Evolutionary conservation across 2,888 invertebrate genomes (phyloP).

Genomic region (Euplagia quadripunctaria): DNA sequence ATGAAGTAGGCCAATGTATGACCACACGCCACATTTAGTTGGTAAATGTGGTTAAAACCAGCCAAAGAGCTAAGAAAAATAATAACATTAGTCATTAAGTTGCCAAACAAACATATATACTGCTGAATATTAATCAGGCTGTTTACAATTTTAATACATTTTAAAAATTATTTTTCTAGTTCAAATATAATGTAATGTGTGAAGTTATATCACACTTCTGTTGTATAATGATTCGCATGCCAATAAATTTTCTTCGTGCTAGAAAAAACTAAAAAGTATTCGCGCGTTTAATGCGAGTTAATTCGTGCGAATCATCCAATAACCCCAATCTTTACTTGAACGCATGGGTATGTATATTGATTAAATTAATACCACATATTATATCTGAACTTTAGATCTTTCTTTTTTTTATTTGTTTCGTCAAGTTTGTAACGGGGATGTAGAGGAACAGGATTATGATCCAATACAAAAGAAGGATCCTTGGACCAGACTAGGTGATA

Average conservation of each 20-base stretch:
- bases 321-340: neutral
- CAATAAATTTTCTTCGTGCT: neutral
- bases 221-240: neutral
- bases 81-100: neutral
- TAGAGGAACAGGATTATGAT: no score
- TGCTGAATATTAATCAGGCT: neutral
- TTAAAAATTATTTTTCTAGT: neutral
- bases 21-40: neutral
- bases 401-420: no score
- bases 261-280: no score
- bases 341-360: neutral
- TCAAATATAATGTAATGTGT: neutral
- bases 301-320: neutral
- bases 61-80: no score
- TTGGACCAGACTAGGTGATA: no score
- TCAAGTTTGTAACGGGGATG: no score
- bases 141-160: neutral
- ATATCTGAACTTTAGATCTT: no score
- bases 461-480: no score
- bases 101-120: neutral
- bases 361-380: neutral
- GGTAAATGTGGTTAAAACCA: neutral
- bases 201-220: neutral
- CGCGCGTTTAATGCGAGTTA: neutral
- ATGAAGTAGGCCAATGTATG: no score